Evolutionary conservation across 1,140 invertebrate genomes (phyloP).

Genomic region (Drosophila albomicans): DNA sequence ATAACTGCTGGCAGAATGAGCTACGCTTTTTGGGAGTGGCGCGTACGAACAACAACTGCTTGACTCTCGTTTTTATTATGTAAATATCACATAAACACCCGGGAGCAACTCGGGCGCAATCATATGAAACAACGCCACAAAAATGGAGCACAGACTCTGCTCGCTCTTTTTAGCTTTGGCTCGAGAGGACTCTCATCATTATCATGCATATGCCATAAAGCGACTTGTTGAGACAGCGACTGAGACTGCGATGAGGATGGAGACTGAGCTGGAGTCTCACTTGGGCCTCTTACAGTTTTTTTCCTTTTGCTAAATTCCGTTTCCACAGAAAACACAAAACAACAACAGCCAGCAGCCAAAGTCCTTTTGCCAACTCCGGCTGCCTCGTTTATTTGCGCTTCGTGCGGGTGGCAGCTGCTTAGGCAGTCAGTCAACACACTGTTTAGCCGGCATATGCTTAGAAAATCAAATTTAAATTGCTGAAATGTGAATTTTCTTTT

Average conservation of each 20-base stretch:
- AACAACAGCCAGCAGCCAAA: constrained; percentile 18
- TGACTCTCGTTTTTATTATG: constrained; percentile 83
- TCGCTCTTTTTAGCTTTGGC: not conserved
- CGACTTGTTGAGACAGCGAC: constrained; percentile 75
- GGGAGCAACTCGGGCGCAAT: constrained; percentile 71
- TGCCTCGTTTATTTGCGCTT: constrained; percentile 24
- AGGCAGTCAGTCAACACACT: constrained; percentile 65
- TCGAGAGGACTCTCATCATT: constrained; percentile 61
- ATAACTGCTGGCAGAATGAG: constrained; percentile 56
- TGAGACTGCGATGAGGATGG: not conserved
- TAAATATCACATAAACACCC: constrained; percentile 84
- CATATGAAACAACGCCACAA: constrained; percentile 71
- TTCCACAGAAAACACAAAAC: constrained; percentile 7
- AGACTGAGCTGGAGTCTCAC: not conserved
- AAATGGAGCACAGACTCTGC: constrained; percentile 46
- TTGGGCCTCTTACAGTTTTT: constrained; percentile 5
- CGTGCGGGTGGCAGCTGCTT: constrained; percentile 61
- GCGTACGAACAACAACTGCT: constrained; percentile 4
- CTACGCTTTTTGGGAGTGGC: no score
- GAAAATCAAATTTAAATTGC: constrained; percentile 81
- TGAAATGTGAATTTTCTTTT: constrained; percentile 38
- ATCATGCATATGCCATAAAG: constrained; percentile 84
- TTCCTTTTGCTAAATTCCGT: not conserved
- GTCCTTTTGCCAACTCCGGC: not conserved
- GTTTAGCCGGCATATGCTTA: constrained; percentile 23